Conservation (phyloP, 2,797 vertebrate genomes). For the Megalops cyprinoides region DNA sequence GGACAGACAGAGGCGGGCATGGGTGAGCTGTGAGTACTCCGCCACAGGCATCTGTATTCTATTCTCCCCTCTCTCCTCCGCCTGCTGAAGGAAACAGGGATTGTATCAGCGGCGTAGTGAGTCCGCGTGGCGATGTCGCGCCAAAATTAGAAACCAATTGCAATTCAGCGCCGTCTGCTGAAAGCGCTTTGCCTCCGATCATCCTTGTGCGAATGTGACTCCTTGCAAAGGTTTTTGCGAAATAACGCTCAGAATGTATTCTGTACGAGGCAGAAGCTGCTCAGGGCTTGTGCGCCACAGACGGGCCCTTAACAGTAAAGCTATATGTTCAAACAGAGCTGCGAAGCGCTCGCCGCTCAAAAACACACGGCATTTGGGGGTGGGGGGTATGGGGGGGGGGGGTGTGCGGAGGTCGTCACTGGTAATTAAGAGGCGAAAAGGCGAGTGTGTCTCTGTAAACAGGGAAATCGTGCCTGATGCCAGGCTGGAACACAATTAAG, state of each 20-base stretch:
- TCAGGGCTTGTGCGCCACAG: constrained; percentile 44
- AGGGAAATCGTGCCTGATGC: constrained; percentile 59
- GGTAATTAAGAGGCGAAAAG: constrained; percentile 48
- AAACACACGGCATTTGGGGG: not conserved
- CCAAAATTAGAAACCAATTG: constrained; percentile 55
- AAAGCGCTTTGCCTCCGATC: not conserved
- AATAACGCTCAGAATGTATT: not conserved
- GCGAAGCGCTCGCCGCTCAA: constrained; percentile 34
- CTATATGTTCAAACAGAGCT: constrained; percentile 34
- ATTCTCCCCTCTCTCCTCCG: no score
- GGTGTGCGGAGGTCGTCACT: not conserved
- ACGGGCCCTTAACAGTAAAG: constrained; percentile 52
- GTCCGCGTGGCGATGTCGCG: constrained; percentile 32
- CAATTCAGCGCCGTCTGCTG: constrained; percentile 15
- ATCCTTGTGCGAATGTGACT: not conserved
- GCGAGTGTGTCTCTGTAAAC: constrained; percentile 56
- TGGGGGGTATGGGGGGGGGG: constrained; percentile 5
- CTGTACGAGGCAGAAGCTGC: constrained; percentile 28
- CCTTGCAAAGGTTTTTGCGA: not conserved
- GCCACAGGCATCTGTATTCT: no score
- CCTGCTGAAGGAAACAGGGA: no score
- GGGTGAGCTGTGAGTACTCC: not conserved
- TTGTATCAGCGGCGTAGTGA: constrained; percentile 11
- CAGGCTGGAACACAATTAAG: constrained; percentile 57
- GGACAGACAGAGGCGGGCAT: not conserved